Conservation (phyloP, 2,113 vertebrate genomes). For the Macquaria ambigua region DNA sequence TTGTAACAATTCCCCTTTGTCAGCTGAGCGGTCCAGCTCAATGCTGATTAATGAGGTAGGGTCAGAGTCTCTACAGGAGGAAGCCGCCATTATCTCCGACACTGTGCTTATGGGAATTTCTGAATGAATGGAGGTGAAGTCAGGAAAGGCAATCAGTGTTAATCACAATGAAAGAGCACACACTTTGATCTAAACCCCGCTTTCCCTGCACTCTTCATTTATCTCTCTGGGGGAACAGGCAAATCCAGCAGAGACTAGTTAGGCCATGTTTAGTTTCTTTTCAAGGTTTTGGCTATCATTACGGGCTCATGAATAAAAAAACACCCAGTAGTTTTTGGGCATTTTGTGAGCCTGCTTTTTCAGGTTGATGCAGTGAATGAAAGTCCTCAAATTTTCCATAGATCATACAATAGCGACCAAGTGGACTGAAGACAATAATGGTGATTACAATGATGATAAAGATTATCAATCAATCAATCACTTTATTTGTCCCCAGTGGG, state of each 20-base stretch:
- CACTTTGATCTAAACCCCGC: constrained; percentile 65
- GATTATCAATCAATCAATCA: neutral
- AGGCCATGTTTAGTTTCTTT: constrained; percentile 53
- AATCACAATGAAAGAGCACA: constrained; percentile 75
- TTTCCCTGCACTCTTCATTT: constrained; percentile 28
- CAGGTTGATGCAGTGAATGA: neutral
- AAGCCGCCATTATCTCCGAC: constrained; percentile 68
- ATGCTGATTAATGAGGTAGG: constrained; percentile 80
- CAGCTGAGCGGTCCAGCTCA: constrained; percentile 62
- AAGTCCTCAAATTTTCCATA: constrained; percentile 5
- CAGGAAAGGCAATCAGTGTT: constrained; percentile 73
- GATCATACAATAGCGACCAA: constrained; percentile 2
- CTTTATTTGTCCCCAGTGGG: too few relatives aligned
- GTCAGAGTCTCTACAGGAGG: constrained; percentile 65
- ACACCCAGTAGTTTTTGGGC: constrained; percentile 15
- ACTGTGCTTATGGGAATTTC: constrained; percentile 56
- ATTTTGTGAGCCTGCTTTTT: constrained; percentile 29
- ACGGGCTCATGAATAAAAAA: constrained; percentile 63
- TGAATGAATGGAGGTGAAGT: constrained; percentile 74
- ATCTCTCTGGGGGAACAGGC: constrained; percentile 14
- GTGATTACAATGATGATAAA: constrained; percentile 17
- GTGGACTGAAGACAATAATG: constrained; percentile 5
- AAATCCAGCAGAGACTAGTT: constrained; percentile 54
- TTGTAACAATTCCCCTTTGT: constrained; percentile 61
- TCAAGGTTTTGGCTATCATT: constrained; percentile 58